These are phyloP conservation scores for Eulemur rubriventer DNA, from an alignment of 2,797 vertebrate species.

Conservation along the genomic window DNA sequence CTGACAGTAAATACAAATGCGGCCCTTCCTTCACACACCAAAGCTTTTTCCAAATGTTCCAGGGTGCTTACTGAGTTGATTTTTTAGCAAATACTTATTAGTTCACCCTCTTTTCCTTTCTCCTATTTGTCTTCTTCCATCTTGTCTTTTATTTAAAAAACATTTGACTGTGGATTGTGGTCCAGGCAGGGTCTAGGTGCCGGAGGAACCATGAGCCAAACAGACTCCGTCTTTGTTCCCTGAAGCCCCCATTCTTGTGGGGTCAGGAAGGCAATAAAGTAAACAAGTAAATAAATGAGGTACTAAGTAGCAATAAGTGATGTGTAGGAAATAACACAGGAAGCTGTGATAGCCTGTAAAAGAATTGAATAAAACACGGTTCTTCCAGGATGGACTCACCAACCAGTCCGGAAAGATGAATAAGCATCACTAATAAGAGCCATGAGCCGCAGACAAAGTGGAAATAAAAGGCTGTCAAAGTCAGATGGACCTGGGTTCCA, in stretches of 20 bases:
- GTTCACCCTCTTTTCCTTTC: not conserved
- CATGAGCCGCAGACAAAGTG: no score
- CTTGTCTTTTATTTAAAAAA: not conserved
- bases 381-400: not conserved
- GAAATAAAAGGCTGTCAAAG: not conserved
- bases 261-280: not conserved
- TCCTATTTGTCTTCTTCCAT: not conserved
- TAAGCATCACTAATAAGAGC: not conserved
- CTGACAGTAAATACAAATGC: not conserved
- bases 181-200: not conserved
- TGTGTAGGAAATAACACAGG: not conserved
- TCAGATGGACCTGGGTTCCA: not conserved
- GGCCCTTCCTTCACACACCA: not conserved
- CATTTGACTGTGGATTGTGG: not conserved
- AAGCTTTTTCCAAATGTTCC: not conserved
- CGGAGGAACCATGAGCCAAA: not conserved
- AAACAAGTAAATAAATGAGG: not conserved
- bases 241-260: not conserved
- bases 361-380: rapidly evolving
- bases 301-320: not conserved
- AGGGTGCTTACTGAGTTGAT: not conserved
- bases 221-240: not conserved
- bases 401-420: not conserved
- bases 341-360: not conserved
- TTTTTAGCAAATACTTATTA: not conserved